Evolutionary conservation across 2,888 invertebrate genomes (phyloP).

Genomic region (Sarcophaga variegata): DNA sequence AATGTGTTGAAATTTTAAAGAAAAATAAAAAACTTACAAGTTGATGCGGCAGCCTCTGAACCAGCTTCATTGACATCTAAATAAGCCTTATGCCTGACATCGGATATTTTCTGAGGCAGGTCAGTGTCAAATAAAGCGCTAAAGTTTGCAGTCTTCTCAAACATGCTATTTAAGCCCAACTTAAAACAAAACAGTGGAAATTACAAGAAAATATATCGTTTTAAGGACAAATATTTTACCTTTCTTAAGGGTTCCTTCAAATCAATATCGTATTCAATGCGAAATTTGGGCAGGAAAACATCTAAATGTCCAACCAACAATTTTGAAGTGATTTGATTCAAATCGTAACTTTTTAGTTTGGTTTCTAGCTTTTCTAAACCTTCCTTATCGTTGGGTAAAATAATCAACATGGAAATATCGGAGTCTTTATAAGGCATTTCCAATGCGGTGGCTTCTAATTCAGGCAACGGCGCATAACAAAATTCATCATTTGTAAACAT

Average conservation of each 20-base stretch:
- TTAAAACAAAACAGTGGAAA: slow-evolving; percentile 74
- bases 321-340: slow-evolving; percentile 81
- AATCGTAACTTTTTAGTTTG: slow-evolving; percentile 84
- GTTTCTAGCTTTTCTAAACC: slow-evolving; percentile 86
- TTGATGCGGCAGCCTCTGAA: slow-evolving; percentile 93
- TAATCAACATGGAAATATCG: slow-evolving; percentile 88
- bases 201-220: too few relatives aligned
- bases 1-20: too few relatives aligned
- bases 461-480: slow-evolving; percentile 82
- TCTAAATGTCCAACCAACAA: slow-evolving; percentile 83
- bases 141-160: not conserved
- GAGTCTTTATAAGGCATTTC: slow-evolving; percentile 88
- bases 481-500: slow-evolving; percentile 85
- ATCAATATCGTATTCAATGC: slow-evolving; percentile 85
- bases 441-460: slow-evolving; percentile 84
- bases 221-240: too few relatives aligned
- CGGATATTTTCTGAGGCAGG: slow-evolving; percentile 84
- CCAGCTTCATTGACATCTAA: slow-evolving; percentile 95
- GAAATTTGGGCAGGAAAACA: slow-evolving; percentile 89
- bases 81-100: slow-evolving; percentile 92
- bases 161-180: slow-evolving; percentile 85
- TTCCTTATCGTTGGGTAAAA: slow-evolving; percentile 87
- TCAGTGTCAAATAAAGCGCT: slow-evolving; percentile 72
- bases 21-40: slow-evolving; percentile 77
- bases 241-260: slow-evolving; percentile 41